Evolutionary conservation across 2,113 vertebrate genomes (phyloP), one percentile per base, ranked within the genome.

Genomic region (Empidonax alnorum): DNA sequence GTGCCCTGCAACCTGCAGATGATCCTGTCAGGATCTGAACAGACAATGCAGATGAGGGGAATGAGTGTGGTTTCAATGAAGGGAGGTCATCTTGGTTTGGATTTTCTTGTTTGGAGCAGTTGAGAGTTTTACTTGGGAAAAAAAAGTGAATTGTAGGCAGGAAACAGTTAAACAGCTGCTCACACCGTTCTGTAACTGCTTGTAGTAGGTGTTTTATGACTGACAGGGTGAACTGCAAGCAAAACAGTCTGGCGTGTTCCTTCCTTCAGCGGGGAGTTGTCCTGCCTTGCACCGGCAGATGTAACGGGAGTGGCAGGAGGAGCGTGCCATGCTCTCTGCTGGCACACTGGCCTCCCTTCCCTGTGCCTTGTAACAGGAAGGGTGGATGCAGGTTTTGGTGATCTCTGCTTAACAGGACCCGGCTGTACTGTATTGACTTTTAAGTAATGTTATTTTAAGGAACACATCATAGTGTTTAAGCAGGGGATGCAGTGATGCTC

Each of bases 161-260:
- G 9, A 56, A 94, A 39, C 12, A 20, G 87, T 91, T 93, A 77
- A 90, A 66, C 33, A 86, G 52, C 55, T 86, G 30, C 39, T 71
- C 37, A 21, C 0, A 3, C 27, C 19, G 2, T 55, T 56, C 50
- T 0, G 0, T 71, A 75, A 89, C 63, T 44, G 20, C 53, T 79
- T 78, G 28, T 82, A 62, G 39, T 91, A 78, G 56, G 55, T 83
- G 58, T 85, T 90, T 58, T 69, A 2, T 69, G 89, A 46, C 2
- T 66, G 76, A 69, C 24, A 33, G 31, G 41, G 14, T 1, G 2
- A 86, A 52, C 56, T 23, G 68, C 1, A 8, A 87, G 67, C 63
- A 78, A 47, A 90, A 74, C 20, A 62, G n/a, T 41, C 22, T 47
- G 25, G n/a, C 2, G 1, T 1, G 3, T 87, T 52, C 46, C 31